phyloP scores from a whole-genome alignment of 2,888 invertebrate genomes.

The Stenolophus ochropezus region DNA sequence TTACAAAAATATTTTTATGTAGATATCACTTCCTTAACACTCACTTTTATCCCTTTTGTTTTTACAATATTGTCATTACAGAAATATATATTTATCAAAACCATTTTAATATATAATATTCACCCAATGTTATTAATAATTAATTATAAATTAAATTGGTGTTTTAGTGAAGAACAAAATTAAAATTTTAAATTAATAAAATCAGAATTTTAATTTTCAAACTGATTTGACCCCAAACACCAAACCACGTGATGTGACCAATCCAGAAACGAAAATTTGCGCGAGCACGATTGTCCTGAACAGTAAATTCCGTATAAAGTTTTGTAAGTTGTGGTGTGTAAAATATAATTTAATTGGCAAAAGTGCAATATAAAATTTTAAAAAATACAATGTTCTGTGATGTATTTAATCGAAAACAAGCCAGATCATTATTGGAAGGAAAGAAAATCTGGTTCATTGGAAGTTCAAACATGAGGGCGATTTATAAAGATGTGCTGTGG shows the following conservation, averaged over 20 bases:
- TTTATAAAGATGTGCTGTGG: slow-evolving; percentile 65
- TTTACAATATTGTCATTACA: not conserved
- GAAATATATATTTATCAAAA: too few relatives aligned
- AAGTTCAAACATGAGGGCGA: slow-evolving; percentile 64
- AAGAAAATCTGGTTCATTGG: slow-evolving; percentile 64
- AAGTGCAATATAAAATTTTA: not conserved
- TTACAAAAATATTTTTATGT: slow-evolving; percentile 43
- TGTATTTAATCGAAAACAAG: slow-evolving; percentile 55
- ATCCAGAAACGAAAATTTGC: too few relatives aligned
- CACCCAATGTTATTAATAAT: too few relatives aligned
- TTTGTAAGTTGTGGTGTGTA: not conserved
- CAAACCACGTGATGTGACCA: too few relatives aligned
- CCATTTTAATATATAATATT: too few relatives aligned
- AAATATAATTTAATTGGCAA: not conserved
- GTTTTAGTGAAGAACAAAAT: too few relatives aligned
- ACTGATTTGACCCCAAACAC: too few relatives aligned
- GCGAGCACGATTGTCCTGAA: too few relatives aligned
- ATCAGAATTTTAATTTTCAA: too few relatives aligned
- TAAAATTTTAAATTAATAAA: too few relatives aligned
- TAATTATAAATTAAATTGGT: too few relatives aligned
- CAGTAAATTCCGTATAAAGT: not conserved
- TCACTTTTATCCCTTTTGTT: not conserved
- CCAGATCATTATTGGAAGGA: slow-evolving; percentile 57
- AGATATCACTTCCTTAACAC: not conserved
- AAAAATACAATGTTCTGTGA: slow-evolving; percentile 61